These are phyloP conservation scores for Sycophila sp. DNA, from an alignment of 1,140 invertebrate species.

Conservation along the genomic window DNA sequence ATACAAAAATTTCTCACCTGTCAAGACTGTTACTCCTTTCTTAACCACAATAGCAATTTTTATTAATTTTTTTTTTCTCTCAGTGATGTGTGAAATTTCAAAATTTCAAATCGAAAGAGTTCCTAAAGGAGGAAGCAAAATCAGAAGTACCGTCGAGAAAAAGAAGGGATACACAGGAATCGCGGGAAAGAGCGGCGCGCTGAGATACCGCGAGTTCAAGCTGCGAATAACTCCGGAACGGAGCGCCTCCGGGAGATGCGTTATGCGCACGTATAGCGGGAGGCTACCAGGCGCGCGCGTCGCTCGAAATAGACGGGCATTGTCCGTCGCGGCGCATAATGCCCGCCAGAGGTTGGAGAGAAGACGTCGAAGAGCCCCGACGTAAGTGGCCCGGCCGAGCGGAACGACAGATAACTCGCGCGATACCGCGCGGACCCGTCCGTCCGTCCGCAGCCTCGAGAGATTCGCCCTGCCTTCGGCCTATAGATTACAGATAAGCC, in stretches of 20 bases:
- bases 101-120: no score
- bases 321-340: background rate
- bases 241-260: constrained; percentile 6
- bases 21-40: no score
- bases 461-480: constrained; percentile 13
- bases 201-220: background rate
- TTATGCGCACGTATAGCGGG: background rate
- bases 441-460: background rate
- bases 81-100: no score
- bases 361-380: background rate
- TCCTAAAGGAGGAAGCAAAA: no score
- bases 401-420: constrained; percentile 29
- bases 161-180: no score
- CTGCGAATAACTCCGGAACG: background rate
- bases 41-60: no score
- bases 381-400: constrained; percentile 11
- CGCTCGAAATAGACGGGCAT: constrained; percentile 19
- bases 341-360: background rate
- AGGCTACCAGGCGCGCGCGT: constrained; percentile 10
- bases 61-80: no score
- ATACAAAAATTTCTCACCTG: no score
- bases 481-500: constrained; percentile 31
- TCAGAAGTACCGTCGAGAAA: background rate
- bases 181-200: background rate
- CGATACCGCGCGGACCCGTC: constrained; percentile 1